Base-by-base conservation (phyloP, 2,797 vertebrate genomes). In the Poeciliopsis presidionis region DNA sequence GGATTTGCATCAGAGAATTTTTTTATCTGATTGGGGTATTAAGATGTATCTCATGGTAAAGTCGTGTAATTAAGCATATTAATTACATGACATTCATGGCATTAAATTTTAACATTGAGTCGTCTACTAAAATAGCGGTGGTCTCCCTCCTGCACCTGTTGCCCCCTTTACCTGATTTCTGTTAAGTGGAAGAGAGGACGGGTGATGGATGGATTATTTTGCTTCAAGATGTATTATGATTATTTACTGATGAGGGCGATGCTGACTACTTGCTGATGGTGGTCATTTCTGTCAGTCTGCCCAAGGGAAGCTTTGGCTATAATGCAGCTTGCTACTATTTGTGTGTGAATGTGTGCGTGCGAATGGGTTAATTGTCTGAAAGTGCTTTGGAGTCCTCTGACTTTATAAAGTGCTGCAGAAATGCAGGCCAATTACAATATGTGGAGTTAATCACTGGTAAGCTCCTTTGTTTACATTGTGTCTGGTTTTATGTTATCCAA, bases 331-430 rank as follows among this genome's bases (percentile, higher is more conserved):
- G 8, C 53, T 25, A n/a, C 25, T 25, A 55, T 55, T n/a, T 25
- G 51, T 77, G 75, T 76, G 74, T 41, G 72, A 83, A 36, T 3
- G 49, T 22, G 18, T 51, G 46, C 18, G 49, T 22, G 20, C 75
- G 55, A 30, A 74, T 12, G 11, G 47, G 53, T 45, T 25, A 25
- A 57, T 51, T 39, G 70, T 7, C 28, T 12, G 53, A 55, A 55
- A n/a, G 25, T 1, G 0, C 53, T 55, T 55, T 55, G 53, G 53
- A 55, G 53, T 55, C 53, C 53, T 25, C 25, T 55, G 53, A 55
- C 25, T 55, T 55, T 25, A 55, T n/a, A 55, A 55, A 55, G 8
- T 55, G 25, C 53, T 55, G 25, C 9, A 8, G 20, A 53, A 55
- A 55, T 55, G 22, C 51, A 55, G 53, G 53, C 53, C 25, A n/a